Conservation (phyloP, 2,888 invertebrate species). For the Conchocele bisecta region DNA sequence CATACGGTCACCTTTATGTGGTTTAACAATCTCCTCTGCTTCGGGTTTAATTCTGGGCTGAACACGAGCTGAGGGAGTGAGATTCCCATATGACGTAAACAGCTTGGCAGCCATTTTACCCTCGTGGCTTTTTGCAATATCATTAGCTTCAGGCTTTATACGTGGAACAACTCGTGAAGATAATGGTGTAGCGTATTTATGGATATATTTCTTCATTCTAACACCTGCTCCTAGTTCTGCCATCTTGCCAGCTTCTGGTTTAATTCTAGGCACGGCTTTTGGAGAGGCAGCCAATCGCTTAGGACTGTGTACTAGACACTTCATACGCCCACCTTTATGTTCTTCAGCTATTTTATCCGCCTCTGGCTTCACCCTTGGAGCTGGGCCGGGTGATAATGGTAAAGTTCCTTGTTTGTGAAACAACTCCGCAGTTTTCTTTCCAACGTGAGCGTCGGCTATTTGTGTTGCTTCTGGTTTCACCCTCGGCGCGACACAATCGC, state of each 20-base stretch:
- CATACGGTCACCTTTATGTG: conserved; percentile 69
- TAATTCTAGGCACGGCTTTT: conserved; percentile 66
- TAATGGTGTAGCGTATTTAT: conserved; percentile 62
- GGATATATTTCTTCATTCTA: conserved; percentile 68
- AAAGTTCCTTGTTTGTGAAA: conserved; percentile 64
- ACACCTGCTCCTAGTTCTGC: conserved; percentile 66
- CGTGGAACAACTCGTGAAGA: conserved; percentile 61
- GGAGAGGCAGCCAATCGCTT: conserved; percentile 62
- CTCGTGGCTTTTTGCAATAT: conserved; percentile 66
- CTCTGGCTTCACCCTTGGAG: conserved; percentile 65
- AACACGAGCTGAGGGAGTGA: conserved; percentile 59
- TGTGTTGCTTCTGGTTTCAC: conserved; percentile 73
- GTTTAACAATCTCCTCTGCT: conserved; percentile 57
- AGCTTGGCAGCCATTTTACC: conserved; percentile 59
- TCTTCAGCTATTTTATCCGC: conserved; percentile 57
- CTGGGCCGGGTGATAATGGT: conserved; percentile 56
- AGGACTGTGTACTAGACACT: conserved; percentile 66
- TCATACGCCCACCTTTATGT: conserved; percentile 68
- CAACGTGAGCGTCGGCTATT: conserved; percentile 65
- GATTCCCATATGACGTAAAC: conserved; percentile 59
- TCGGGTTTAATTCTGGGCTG: conserved; percentile 65
- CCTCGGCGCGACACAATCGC: conserved; percentile 51
- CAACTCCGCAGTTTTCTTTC: conserved; percentile 55
- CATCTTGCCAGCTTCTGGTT: conserved; percentile 67
- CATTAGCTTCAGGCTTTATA: conserved; percentile 72